Percentiles rank a stretch among this genome's conserved stretches.
Conservation (phyloP, 2,797 vertebrate genomes). For the Hoplostethus atlanticus region DNA sequence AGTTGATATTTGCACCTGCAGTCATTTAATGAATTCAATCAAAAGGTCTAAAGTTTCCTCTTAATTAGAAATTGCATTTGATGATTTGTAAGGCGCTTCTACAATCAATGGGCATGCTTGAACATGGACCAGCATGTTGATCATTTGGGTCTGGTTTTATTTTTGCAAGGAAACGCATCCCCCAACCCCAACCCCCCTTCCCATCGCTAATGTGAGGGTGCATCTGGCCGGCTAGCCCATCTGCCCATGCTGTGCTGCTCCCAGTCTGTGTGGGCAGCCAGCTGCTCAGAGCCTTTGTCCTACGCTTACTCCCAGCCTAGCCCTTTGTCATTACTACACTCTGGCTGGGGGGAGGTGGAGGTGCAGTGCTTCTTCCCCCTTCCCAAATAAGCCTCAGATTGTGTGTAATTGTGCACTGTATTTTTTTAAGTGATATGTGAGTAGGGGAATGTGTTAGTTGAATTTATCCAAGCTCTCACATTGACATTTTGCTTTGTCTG, state of each 20-base stretch:
- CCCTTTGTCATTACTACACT: constrained; percentile 73
- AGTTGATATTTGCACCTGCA: constrained; percentile 6
- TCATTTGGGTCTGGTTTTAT: constrained; percentile 37
- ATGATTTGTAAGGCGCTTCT: not conserved
- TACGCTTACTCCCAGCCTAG: constrained; percentile 58
- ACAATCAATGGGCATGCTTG: not conserved
- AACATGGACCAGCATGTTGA: not conserved
- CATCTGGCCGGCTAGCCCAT: constrained; percentile 75
- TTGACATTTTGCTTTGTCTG: constrained; percentile 5
- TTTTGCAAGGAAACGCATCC: constrained; percentile 33
- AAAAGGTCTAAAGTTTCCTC: not conserved
- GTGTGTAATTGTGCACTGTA: constrained; percentile 36
- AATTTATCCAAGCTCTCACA: not conserved
- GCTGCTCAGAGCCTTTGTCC: constrained; percentile 82
- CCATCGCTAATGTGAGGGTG: constrained; percentile 52
- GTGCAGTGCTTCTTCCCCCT: constrained; percentile 45
- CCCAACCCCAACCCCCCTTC: not conserved
- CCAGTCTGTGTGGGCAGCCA: constrained; percentile 73
- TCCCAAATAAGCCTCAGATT: constrained; percentile 41
- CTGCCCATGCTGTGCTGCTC: constrained; percentile 71
- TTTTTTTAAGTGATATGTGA: constrained; percentile 34
- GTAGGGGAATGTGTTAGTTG: not conserved
- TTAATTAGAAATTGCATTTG: constrained; percentile 10
- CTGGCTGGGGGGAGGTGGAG: constrained; percentile 37
- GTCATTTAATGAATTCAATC: constrained; percentile 14